Evolutionary conservation across 2,888 invertebrate species (phyloP).

Genomic region (Galeruca laticollis): DNA sequence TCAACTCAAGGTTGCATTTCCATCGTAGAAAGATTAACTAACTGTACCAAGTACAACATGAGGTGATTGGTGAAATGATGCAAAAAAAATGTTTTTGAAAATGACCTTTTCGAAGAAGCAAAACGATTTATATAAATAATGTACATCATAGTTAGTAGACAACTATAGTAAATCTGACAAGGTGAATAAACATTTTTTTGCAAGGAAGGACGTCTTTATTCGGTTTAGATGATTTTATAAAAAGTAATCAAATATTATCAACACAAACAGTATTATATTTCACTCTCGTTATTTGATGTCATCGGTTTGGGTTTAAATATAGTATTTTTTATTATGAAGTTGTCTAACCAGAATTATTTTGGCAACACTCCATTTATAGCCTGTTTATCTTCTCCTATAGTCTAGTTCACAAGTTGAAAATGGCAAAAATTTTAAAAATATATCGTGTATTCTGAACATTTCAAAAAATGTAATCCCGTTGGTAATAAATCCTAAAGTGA

Average conservation of each 20-base stretch:
- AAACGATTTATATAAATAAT: conserved; percentile 10
- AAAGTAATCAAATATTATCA: neutral
- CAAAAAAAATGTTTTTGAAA: conserved; percentile 24
- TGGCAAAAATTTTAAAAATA: no score
- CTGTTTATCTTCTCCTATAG: no score
- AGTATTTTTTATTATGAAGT: no score
- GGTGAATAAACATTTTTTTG: neutral
- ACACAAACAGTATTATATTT: no score
- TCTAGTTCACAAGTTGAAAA: no score
- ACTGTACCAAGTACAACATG: conserved; percentile 22
- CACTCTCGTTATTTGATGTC: no score
- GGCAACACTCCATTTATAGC: no score
- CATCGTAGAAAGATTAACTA: conserved; percentile 20
- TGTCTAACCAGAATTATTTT: no score
- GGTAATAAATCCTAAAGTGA: no score
- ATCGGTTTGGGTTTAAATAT: no score
- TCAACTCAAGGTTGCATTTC: conserved; percentile 18
- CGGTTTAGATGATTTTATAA: neutral
- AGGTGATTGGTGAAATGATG: conserved; percentile 30
- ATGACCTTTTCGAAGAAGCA: conserved; percentile 17
- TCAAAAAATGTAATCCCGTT: no score
- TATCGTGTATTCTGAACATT: no score
- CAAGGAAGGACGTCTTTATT: conserved; percentile 1
- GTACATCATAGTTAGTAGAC: neutral
- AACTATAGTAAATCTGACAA: conserved; percentile 2